Evolutionary conservation across 2,797 vertebrate genomes (phyloP).

Genomic region (Manis crassicaudata): DNA sequence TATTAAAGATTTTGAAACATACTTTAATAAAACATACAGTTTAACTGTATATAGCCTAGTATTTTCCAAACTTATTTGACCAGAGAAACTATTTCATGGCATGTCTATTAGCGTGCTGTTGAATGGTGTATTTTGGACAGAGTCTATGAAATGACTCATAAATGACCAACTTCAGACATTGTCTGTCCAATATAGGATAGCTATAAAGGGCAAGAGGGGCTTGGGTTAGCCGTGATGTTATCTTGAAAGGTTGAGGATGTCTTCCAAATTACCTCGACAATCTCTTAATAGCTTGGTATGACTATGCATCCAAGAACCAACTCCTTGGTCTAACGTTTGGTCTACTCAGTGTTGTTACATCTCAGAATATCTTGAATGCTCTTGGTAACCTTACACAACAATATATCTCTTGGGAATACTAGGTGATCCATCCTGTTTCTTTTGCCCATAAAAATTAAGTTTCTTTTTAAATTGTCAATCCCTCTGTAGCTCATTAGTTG

Average conservation of each 20-base stretch:
- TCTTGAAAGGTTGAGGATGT: constrained; percentile 5
- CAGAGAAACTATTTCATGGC: not conserved
- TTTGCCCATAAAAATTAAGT: not conserved
- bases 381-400: not conserved
- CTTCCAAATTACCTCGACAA: not conserved
- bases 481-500: not conserved
- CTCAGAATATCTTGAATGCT: not conserved
- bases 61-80: constrained; percentile 10
- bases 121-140: not conserved
- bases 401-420: not conserved
- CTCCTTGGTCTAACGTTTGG: not conserved
- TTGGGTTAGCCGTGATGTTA: not conserved
- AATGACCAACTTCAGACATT: not conserved
- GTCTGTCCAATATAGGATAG: not conserved
- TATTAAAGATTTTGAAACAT: not conserved
- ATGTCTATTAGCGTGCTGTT: not conserved
- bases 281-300: not conserved
- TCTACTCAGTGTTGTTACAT: not conserved
- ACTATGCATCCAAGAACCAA: not conserved
- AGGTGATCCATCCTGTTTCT: not conserved
- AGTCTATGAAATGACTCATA: constrained; percentile 8
- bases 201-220: not conserved
- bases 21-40: not conserved
- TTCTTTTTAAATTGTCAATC: not conserved
- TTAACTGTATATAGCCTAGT: not conserved